Evolutionary conservation across 2,888 invertebrate genomes (phyloP).

Genomic region (Zonitis immaculata): DNA sequence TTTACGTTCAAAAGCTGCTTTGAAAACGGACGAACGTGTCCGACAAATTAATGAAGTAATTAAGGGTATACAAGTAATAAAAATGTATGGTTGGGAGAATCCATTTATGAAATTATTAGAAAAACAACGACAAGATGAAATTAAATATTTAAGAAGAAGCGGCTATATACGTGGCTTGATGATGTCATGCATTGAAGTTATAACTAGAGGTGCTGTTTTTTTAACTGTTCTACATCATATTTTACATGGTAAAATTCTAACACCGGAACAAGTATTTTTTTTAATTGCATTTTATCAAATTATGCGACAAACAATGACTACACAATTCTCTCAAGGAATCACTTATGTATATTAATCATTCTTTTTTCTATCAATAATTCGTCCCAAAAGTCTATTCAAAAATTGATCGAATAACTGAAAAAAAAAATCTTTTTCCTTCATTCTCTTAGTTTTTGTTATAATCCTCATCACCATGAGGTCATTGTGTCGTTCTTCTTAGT

Average conservation of each 20-base stretch:
- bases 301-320: conserved; percentile 56
- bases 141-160: conserved; percentile 55
- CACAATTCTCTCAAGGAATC: conserved; percentile 60
- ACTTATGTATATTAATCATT: conserved; percentile 50
- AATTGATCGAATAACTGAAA: no score
- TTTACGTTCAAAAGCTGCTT: conserved; percentile 60
- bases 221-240: conserved; percentile 65
- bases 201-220: conserved; percentile 67
- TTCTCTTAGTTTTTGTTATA: no score
- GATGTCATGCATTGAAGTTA: conserved; percentile 68
- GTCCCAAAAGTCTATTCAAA: no score
- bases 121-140: conserved; percentile 59
- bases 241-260: conserved; percentile 48
- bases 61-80: conserved; percentile 82
- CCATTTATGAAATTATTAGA: conserved; percentile 65
- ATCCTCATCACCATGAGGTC: no score
- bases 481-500: no score
- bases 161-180: conserved; percentile 62
- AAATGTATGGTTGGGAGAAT: conserved; percentile 93
- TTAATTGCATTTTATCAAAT: conserved; percentile 60
- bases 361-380: no score
- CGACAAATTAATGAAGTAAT: conserved; percentile 86
- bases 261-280: conserved; percentile 51
- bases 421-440: no score
- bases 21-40: conserved; percentile 76